These are phyloP conservation scores for Asbolus verrucosus DNA, from an alignment of 1,140 invertebrate genomes.

Conservation along the genomic window DNA sequence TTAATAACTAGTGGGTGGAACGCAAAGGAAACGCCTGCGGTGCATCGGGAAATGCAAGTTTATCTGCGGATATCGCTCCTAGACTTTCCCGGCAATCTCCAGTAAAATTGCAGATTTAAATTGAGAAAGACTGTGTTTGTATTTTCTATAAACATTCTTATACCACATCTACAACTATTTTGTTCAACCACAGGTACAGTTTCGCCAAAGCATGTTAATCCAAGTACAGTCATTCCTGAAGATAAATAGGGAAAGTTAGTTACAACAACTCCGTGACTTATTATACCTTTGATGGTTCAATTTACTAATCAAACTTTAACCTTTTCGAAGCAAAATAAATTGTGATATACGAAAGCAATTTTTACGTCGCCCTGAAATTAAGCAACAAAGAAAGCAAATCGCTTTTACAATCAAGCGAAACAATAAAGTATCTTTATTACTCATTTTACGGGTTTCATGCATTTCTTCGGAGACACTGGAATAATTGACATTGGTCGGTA, in stretches of 20 bases:
- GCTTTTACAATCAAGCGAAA: constrained; percentile 9
- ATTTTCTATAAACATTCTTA: background rate
- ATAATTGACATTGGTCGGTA: background rate
- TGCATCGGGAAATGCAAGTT: constrained; percentile 20
- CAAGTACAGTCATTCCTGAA: no score
- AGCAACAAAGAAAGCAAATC: constrained; percentile 2
- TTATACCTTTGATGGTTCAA: background rate
- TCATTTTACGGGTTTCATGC: constrained; percentile 6
- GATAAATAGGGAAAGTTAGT: no score
- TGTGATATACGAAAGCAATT: background rate
- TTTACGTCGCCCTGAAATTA: constrained; percentile 5
- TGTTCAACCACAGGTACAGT: no score
- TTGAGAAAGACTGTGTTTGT: no score
- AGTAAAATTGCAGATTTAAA: no score
- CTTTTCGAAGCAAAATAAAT: no score
- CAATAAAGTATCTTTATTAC: constrained; percentile 18
- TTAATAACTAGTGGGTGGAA: constrained; percentile 21
- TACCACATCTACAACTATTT: background rate
- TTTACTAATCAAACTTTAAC: background rate
- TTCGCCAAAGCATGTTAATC: no score
- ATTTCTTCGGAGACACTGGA: constrained; percentile 2
- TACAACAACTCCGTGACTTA: no score
- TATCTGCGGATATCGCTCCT: constrained; percentile 1
- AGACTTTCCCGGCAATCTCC: background rate
- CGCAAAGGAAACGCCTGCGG: constrained; percentile 17